Conservation (phyloP, 2,113 vertebrate species). For the Stomatorhinus ivindoensis region DNA sequence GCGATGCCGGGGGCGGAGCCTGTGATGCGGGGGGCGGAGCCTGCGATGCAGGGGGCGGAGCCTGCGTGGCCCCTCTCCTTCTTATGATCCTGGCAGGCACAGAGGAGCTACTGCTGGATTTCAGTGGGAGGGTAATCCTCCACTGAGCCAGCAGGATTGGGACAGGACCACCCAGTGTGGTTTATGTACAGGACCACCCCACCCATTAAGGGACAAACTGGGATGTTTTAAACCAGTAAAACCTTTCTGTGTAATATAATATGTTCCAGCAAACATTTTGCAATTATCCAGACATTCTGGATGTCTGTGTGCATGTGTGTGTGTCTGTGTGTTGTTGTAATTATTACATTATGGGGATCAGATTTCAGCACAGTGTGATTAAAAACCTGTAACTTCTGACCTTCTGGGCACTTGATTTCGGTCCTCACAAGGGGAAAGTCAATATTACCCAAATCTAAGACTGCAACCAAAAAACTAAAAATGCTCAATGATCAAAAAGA, state of each 20-base stretch:
- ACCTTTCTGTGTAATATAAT: neutral
- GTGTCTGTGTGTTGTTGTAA: neutral
- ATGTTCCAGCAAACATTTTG: neutral
- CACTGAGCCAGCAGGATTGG: neutral
- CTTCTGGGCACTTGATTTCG: neutral
- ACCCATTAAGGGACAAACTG: neutral
- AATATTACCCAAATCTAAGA: neutral
- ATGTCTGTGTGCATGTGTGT: neutral
- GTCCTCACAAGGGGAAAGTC: neutral
- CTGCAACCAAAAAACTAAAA: neutral
- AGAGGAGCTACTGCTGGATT: neutral
- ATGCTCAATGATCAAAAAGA: neutral
- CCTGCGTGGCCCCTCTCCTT: neutral
- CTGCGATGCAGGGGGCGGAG: neutral
- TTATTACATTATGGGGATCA: neutral
- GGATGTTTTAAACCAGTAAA: neutral
- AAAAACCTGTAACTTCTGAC: neutral
- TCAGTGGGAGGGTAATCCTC: neutral
- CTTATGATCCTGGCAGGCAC: neutral
- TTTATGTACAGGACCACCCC: neutral
- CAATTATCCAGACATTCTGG: neutral
- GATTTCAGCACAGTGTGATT: neutral
- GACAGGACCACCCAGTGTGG: conserved; percentile 13
- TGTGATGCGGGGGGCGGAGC: neutral
- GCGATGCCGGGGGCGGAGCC: neutral